Conservation (phyloP, 2,113 vertebrate species). For the Clarias magur region DNA sequence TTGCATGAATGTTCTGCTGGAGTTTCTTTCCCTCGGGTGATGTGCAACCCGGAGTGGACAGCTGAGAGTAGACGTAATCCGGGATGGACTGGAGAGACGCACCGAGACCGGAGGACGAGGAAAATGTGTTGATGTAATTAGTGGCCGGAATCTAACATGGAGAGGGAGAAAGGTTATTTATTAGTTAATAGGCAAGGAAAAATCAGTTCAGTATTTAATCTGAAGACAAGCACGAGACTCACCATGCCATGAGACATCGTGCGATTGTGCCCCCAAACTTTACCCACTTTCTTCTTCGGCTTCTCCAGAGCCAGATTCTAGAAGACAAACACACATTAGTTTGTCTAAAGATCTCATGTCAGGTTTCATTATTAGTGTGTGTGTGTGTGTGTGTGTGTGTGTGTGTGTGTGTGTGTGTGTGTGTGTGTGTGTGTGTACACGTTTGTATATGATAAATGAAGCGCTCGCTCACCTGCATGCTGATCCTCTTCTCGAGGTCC, state of each 20-base stretch:
- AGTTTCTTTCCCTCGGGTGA: conserved; percentile 83
- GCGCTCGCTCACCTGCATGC: conserved; percentile 67
- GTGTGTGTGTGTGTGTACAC: no score
- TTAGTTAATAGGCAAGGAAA: neutral
- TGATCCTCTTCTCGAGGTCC: conserved; percentile 72
- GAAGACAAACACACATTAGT: conserved; percentile 9
- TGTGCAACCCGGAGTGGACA: conserved; percentile 76
- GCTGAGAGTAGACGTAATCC: conserved; percentile 79
- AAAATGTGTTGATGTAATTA: conserved; percentile 56
- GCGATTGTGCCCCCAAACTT: conserved; percentile 79
- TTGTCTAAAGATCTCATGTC: neutral
- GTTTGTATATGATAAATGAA: neutral
- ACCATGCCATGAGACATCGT: conserved; percentile 84
- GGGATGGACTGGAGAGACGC: conserved; percentile 87
- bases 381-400: no score
- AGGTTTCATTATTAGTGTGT: neutral
- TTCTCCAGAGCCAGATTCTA: conserved; percentile 77
- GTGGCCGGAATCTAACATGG: conserved; percentile 58
- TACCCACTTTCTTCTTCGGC: conserved; percentile 82
- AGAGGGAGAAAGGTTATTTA: neutral
- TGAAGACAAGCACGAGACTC: conserved; percentile 19
- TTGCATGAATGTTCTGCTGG: conserved; percentile 82
- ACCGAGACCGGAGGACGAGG: conserved; percentile 56
- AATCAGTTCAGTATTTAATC: neutral
- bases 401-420: no score